These are phyloP conservation scores for Rhagonycha fulva DNA, from an alignment of 2,888 invertebrate genomes.

Conservation along the genomic window DNA sequence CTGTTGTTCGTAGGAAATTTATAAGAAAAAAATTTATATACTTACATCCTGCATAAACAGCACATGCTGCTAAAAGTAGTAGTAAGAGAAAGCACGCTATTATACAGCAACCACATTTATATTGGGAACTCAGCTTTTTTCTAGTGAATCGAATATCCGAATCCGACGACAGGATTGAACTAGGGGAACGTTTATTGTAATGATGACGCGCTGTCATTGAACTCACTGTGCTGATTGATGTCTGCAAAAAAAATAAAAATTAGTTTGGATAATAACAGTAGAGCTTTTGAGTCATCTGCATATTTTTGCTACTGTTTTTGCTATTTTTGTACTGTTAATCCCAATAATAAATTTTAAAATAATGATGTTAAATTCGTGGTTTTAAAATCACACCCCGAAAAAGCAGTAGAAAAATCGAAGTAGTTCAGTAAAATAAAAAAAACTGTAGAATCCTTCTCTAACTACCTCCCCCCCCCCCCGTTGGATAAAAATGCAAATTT, in stretches of 20 bases:
- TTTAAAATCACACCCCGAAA: too few species aligned
- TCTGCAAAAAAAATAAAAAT: conserved; percentile 49
- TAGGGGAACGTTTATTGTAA: conserved; percentile 64
- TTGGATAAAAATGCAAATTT: too few species aligned
- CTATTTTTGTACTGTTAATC: too few species aligned
- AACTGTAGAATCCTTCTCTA: too few species aligned
- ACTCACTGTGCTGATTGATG: conserved; percentile 58
- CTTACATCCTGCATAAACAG: conserved; percentile 71
- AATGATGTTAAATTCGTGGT: too few species aligned
- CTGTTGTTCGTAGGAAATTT: too few species aligned
- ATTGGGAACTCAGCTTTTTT: conserved; percentile 81
- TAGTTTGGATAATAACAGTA: background rate
- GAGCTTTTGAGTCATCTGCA: too few species aligned
- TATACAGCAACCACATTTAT: conserved; percentile 86
- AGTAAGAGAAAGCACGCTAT: conserved; percentile 82
- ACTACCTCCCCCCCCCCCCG: too few species aligned
- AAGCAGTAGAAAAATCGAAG: too few species aligned
- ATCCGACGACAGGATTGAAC: conserved; percentile 83
- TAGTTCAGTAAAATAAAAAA: too few species aligned
- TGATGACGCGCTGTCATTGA: conserved; percentile 48
- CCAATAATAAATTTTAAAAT: too few species aligned
- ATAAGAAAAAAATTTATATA: conserved; percentile 37
- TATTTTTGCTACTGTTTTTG: too few species aligned
- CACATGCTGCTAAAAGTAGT: conserved; percentile 70
- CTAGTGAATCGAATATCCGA: conserved; percentile 89